phyloP scores from a whole-genome alignment of 2,797 vertebrate species.

The Sebastes glaucus region DNA sequence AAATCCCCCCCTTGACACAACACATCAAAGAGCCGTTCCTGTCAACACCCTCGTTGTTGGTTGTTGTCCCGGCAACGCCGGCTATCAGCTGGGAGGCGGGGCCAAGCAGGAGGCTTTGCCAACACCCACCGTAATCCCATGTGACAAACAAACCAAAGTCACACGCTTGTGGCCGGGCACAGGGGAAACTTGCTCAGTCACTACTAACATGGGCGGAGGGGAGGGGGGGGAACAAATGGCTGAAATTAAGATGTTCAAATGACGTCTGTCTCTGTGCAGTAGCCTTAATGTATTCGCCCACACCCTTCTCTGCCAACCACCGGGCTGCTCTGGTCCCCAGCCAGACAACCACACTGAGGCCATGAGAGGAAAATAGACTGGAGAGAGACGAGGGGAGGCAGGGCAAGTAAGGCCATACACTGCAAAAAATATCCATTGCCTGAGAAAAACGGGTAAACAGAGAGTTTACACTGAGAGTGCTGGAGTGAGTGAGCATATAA shows the following conservation, averaged over 20 bases:
- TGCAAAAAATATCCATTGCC: neutral
- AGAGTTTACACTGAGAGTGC: neutral
- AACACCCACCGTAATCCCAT: neutral
- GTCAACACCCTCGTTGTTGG: slow-evolving; percentile 43
- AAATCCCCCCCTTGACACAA: slow-evolving; percentile 15
- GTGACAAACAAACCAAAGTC: slow-evolving; percentile 17
- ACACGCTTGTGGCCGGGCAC: neutral
- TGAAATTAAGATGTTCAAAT: slow-evolving; percentile 17
- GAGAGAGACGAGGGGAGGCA: neutral
- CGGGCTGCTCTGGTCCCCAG: slow-evolving; percentile 21
- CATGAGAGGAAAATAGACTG: slow-evolving; percentile 23
- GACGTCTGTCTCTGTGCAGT: neutral
- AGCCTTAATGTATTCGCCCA: slow-evolving; percentile 10
- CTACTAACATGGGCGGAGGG: neutral
- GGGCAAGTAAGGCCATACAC: neutral
- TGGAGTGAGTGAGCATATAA: neutral
- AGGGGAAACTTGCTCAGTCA: neutral
- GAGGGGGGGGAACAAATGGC: neutral
- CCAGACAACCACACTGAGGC: slow-evolving; percentile 41
- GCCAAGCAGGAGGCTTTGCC: neutral
- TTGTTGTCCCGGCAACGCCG: neutral
- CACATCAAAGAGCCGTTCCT: slow-evolving; percentile 49
- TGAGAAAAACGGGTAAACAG: neutral
- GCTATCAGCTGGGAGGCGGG: slow-evolving; percentile 13
- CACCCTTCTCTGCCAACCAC: slow-evolving; percentile 4